Evolutionary conservation across 2,888 invertebrate genomes (phyloP), one percentile per base, ranked within the genome.

Genomic region (Acleris holmiana): DNA sequence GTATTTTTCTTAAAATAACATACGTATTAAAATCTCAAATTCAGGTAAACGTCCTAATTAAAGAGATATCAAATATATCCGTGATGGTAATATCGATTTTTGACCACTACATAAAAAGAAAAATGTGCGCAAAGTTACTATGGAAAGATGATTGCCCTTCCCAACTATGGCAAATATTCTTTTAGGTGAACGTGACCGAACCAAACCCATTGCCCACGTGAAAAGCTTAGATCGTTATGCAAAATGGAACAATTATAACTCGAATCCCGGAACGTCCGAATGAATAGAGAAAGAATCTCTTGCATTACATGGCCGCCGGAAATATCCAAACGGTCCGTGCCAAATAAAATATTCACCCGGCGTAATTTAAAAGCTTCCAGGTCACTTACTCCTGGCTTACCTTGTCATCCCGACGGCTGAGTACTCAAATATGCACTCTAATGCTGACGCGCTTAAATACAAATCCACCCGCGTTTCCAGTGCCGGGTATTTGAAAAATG

Each of bases 361-460:
- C 79, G 80, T 85, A 83, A 85, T 85, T 86, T 84, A 80, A 85
- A 85, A 83, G 82, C 81, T 85, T 85, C 80, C 81, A 78, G 83
- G 80, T 84, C 86, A 83, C 80, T 86, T 80, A 76, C 76, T 78
- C 69, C 64, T 66, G 67, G 75, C 74, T 78, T 77, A 81, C 80
- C 79, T 78, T 80, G 77, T 81, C 79, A 78, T 80, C 68, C 69
- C 66, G 41, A 18, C 25, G 44, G 18, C 41, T 54, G 44, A 61
- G 57, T 56, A 70, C 69, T 69, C 71, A 68, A 82, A 84, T 76
- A 72, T 79, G 65, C 66, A 77, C 79, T 74, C 73, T 81, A 83
- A 76, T 70, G 17, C 67, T 72, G 8, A 62, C 61, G 72, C 21
- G 48, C 63, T 74, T 76, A 71, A 76, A 71, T 57, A 58, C 67